Evolutionary conservation across 2,797 vertebrate genomes (phyloP).

Genomic region (Karalla daura): DNA sequence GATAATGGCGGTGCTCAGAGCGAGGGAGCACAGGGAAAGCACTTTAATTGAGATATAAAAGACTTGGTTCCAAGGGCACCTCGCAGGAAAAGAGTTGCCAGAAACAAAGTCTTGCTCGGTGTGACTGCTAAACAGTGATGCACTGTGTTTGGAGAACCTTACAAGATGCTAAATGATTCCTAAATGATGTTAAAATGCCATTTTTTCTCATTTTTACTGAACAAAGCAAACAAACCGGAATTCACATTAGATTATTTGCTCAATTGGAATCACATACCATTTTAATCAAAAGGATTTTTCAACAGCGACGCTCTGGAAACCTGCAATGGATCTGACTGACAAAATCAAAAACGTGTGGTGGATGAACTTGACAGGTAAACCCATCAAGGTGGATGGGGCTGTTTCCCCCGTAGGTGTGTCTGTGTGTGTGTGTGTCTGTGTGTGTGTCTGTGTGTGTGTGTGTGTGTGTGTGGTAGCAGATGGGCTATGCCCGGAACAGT

Average conservation of each 20-base stretch:
- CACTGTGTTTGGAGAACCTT: conserved; percentile 53
- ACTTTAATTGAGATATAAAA: conserved; percentile 86
- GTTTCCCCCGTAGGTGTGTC: conserved; percentile 16
- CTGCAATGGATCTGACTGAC: conserved; percentile 51
- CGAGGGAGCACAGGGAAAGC: conserved; percentile 75
- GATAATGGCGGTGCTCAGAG: conserved; percentile 79
- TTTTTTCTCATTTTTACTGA: conserved; percentile 42
- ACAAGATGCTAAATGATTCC: conserved; percentile 50
- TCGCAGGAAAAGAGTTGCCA: conserved; percentile 71
- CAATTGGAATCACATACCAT: conserved; percentile 58
- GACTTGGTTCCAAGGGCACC: conserved; percentile 81
- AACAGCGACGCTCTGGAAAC: conserved; percentile 13
- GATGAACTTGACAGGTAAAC: conserved; percentile 13
- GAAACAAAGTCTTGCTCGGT: conserved; percentile 66
- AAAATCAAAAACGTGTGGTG: conserved; percentile 34
- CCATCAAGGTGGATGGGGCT: background rate
- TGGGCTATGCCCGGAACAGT: conserved; percentile 29
- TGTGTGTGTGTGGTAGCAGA: conserved; percentile 29
- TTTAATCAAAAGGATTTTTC: conserved; percentile 33
- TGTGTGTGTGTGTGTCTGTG: conserved; percentile 18
- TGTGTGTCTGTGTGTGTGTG: conserved; percentile 21
- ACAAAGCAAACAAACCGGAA: conserved; percentile 34
- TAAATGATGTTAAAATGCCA: conserved; percentile 53
- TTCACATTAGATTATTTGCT: conserved; percentile 53
- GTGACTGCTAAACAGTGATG: conserved; percentile 67